Evolutionary conservation across 2,797 vertebrate species (phyloP).

Genomic region (Takifugu ocellatus): DNA sequence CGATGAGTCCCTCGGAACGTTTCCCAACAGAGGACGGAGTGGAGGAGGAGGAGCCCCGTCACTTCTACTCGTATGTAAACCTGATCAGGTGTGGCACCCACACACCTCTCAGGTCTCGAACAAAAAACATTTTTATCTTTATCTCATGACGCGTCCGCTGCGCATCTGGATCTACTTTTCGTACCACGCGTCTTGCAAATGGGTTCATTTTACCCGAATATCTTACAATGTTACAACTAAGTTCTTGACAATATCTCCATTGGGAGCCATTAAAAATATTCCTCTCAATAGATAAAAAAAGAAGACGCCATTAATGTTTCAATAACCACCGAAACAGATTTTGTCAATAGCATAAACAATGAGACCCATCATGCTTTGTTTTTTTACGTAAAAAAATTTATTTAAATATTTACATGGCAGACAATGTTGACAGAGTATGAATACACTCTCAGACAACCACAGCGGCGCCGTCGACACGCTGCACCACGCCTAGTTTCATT

Average conservation of each 20-base stretch:
- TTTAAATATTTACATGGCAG: constrained; percentile 78
- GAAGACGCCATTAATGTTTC: not conserved
- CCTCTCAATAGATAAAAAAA: too few species aligned
- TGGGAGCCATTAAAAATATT: too few species aligned
- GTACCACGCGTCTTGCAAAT: too few species aligned
- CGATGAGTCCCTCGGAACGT: constrained; percentile 7
- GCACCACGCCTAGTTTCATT: constrained; percentile 20
- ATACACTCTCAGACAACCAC: constrained; percentile 10
- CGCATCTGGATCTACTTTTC: too few species aligned
- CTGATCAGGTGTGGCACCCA: constrained; percentile 56
- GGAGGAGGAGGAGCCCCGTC: constrained; percentile 48
- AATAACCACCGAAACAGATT: not conserved
- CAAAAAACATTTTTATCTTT: too few species aligned
- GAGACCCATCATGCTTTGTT: not conserved
- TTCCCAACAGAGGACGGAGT: constrained; percentile 24
- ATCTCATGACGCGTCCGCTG: too few species aligned
- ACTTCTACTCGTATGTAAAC: constrained; percentile 1
- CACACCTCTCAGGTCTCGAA: too few species aligned
- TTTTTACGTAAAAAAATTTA: constrained; percentile 59
- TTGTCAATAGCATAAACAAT: not conserved
- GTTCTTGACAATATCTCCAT: too few species aligned
- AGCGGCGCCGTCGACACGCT: not conserved
- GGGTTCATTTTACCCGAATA: too few species aligned
- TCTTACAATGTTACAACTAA: too few species aligned
- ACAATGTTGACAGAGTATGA: constrained; percentile 25